Base-by-base conservation (phyloP, 1,140 invertebrate species). In the Ceratina australensis region DNA sequence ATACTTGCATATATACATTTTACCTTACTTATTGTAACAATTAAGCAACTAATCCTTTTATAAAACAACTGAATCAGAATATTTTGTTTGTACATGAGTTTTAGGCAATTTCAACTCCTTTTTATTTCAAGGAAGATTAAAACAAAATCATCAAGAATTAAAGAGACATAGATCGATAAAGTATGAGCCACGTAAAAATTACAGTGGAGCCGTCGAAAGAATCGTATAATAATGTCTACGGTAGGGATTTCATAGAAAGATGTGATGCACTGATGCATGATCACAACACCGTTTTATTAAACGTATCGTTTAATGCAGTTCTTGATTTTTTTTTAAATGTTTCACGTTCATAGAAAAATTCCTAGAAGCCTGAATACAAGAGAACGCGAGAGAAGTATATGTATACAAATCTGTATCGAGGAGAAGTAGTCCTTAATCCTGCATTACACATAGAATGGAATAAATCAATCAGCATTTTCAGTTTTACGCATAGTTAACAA, bases 181-280 rank as follows among this genome's bases (percentile, higher is more conserved):
- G 5, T 15, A 76, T 77, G 74, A 42, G 13, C 5, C n/a, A 20
- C 8, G 26, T 77, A 28, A 61, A 26, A 63, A 77, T 77, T 77
- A 42, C 5, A 1, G 74, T 77, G 3, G 20, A 77, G 47, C 28
- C 74, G 5, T 52, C 74, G 7, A 3, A n/a, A 26, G 42, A 26
- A 3, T 7, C 5, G 4, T n/a, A 26, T 0, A 12, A 54, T 59
- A 68, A 75, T 16, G 0, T 7, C 12, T 1, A 22, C 42, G 66
- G 74, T 77, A 77, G 3, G 67, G 26, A 71, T 26, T 42, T 42
- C 4, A 1, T 22, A 3, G 42, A 28, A 60, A 24, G 8, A 28
- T 60, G 20, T 13, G 3, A 7, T 49, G 50, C 63, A 50, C 20
- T 50, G 20, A 24, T 50, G 42, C 42, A 50, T 65, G 60, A 1